Base-by-base conservation (phyloP, 2,797 vertebrate species). In the Cyclura pinguis region DNA sequence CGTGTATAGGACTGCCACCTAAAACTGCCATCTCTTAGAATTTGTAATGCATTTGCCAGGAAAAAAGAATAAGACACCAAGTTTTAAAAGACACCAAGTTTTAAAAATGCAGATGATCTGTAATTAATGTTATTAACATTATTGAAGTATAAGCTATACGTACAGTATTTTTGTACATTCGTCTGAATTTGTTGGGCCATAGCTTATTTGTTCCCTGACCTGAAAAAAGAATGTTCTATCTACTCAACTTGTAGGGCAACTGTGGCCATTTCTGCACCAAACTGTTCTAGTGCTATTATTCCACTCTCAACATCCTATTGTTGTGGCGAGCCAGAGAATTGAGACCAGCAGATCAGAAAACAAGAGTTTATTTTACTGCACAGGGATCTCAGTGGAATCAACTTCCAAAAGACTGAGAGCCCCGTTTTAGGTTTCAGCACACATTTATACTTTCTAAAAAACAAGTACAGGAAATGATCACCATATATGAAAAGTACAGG, bases 91-190 rank as follows among this genome's bases (percentile, higher is more conserved):
- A 9, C 47, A 29, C 38, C 24, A 13, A 83, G 27, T 64, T 12
- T 32, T 84, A 64, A 18, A 67, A 27, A 62, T 62, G 59, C 0
- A 24, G 42, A 3, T 38, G 20, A 12, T 84, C 42, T 20, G 67
- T 84, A 20, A 84, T 13, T 95, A 42, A 84, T 77, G 32, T 35
- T 42, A 92, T 13, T 91, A 67, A 64, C 22, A 64, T 89, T 85
- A 89, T 87, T 87, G 93, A 35, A 94, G 76, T 64, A 64, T 87
- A 62, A 24, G 2, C 2, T 83, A 62, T 62, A 22, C 18, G 55
- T 82, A 38, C 8, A 59, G 57, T 82, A 59, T 8, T 86, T 73
- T 22, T 52, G 7, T 27, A 38, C n/a, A 9, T 18, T 20, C 29
- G 0, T 5, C 0, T 64, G 88, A 9, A 0, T 4, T 90, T 82